phyloP scores from a whole-genome alignment of 2,797 vertebrate species.

The Pipistrellus pygmaeus region DNA sequence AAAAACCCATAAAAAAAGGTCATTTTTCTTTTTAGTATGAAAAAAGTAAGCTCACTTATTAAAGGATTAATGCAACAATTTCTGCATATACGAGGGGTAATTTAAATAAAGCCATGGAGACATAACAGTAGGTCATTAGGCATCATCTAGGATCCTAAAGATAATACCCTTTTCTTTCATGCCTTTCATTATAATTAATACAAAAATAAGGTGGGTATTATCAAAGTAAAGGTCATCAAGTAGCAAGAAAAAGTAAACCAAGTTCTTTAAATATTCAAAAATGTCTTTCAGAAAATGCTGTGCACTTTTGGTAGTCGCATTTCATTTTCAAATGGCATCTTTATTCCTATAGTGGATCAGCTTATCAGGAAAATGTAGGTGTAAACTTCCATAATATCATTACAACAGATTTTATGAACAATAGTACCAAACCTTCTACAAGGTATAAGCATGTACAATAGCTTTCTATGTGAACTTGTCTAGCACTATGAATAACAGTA shows the following conservation, averaged over 20 bases:
- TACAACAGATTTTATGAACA: background rate
- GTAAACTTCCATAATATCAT: background rate
- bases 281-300: slow-evolving; percentile 30
- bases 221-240: slow-evolving; percentile 29
- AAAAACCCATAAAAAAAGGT: background rate
- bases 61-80: background rate
- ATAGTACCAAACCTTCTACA: background rate
- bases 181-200: slow-evolving; percentile 11
- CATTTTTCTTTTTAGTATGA: background rate
- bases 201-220: background rate
- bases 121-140: background rate
- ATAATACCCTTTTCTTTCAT: background rate
- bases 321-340: slow-evolving; percentile 2
- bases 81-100: background rate
- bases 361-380: background rate
- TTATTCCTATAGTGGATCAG: background rate
- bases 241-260: slow-evolving; percentile 10
- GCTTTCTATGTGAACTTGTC: background rate
- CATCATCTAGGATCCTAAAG: background rate
- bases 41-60: background rate
- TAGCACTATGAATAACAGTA: background rate
- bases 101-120: background rate
- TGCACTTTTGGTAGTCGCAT: background rate
- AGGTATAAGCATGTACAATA: background rate
- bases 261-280: background rate